Conservation (phyloP, 2,113 vertebrate species). For the Ictalurus furcatus region DNA sequence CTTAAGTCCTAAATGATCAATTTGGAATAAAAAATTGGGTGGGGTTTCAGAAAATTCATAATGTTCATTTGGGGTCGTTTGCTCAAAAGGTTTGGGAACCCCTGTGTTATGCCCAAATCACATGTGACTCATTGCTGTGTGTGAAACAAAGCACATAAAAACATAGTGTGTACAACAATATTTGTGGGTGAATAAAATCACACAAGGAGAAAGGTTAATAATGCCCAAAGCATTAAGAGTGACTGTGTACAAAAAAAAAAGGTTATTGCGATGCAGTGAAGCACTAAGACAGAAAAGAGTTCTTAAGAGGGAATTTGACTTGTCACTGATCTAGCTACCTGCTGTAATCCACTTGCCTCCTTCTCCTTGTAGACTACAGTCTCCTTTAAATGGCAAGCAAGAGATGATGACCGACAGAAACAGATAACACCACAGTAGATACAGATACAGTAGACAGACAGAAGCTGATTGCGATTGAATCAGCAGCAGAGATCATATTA, state of each 20-base stretch:
- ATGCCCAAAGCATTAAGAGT: conserved; percentile 40
- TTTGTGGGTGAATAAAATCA: conserved; percentile 23
- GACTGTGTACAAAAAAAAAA: conserved; percentile 42
- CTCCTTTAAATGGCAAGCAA: conserved; percentile 70
- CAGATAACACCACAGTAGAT: conserved; percentile 47
- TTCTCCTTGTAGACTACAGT: conserved; percentile 68
- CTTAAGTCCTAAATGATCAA: background rate
- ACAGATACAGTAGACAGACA: conserved; percentile 12
- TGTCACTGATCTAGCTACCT: conserved; percentile 70
- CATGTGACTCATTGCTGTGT: background rate
- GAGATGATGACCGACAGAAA: conserved; percentile 48
- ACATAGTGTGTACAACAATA: background rate
- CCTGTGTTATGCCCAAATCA: conserved; percentile 24
- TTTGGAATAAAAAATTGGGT: background rate
- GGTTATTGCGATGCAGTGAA: conserved; percentile 13
- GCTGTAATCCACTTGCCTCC: conserved; percentile 68
- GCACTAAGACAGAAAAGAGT: conserved; percentile 11
- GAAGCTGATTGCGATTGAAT: background rate
- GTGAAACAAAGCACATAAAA: conserved; percentile 28
- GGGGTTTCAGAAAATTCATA: background rate
- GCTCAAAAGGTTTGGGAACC: background rate
- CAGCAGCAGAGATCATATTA: conserved; percentile 27
- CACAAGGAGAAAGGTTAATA: conserved; percentile 36
- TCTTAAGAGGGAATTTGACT: conserved; percentile 48
- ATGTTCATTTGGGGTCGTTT: background rate